Conservation (phyloP, 1,140 invertebrate genomes). For the Sarcophaga peregrina region DNA sequence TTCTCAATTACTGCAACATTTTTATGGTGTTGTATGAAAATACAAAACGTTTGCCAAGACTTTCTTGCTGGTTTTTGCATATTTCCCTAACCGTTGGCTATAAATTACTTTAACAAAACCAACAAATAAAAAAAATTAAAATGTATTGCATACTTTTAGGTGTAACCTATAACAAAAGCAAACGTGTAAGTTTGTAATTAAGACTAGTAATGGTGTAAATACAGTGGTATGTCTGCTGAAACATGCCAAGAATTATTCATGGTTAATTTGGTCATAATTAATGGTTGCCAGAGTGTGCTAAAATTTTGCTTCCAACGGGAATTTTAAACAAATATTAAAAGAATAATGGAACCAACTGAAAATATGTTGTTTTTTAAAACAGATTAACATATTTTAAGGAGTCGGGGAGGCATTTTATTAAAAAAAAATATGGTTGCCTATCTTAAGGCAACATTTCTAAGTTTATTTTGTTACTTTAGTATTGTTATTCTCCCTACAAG, state of each 20-base stretch:
- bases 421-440: neutral
- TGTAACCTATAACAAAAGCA: too few species aligned
- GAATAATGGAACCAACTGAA: too few species aligned
- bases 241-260: neutral
- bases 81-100: too few species aligned
- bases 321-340: too few species aligned
- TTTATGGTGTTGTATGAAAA: neutral
- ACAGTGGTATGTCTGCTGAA: too few species aligned
- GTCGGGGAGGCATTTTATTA: too few species aligned
- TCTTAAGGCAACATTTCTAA: neutral
- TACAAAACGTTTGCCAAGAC: neutral
- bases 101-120: too few species aligned
- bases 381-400: too few species aligned
- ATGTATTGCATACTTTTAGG: neutral
- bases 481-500: neutral
- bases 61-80: too few species aligned
- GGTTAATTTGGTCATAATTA: conserved; percentile 20
- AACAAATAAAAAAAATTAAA: too few species aligned
- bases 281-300: neutral
- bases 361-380: too few species aligned
- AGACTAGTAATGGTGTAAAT: neutral
- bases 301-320: too few species aligned
- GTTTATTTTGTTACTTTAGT: neutral
- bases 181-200: neutral
- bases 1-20: neutral